Conservation (phyloP, 2,797 vertebrate species). For the Hapalemur alaotrensis region DNA sequence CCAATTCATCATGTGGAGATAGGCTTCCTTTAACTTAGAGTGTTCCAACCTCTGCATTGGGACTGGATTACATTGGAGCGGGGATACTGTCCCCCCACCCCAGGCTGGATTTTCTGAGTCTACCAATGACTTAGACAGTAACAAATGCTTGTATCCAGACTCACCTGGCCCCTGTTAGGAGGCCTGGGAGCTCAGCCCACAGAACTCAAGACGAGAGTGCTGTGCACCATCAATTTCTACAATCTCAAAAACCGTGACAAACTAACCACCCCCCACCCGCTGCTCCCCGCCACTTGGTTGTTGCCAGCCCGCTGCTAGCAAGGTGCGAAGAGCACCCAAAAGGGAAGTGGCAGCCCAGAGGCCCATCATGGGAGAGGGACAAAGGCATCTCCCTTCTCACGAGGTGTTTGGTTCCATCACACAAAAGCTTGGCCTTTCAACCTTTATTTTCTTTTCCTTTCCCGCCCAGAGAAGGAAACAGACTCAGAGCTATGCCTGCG, state of each 20-base stretch:
- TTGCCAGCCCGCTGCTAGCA: not conserved
- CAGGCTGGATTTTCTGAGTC: not conserved
- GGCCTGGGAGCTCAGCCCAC: not conserved
- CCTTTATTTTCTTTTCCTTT: not conserved
- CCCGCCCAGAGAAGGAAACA: not conserved
- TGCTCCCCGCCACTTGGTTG: not conserved
- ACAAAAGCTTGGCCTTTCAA: not conserved
- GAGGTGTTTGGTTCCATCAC: fast-evolving
- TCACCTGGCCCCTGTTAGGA: not conserved
- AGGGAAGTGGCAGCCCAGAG: fast-evolving
- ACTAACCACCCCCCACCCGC: not conserved
- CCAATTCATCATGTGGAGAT: not conserved
- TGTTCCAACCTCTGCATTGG: not conserved
- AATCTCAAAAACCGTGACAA: not conserved
- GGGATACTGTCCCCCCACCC: no score
- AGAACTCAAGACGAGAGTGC: not conserved
- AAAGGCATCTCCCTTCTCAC: not conserved
- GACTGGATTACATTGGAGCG: not conserved
- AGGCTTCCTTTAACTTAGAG: not conserved
- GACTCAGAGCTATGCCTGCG: not conserved
- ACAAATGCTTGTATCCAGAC: not conserved
- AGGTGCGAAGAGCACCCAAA: not conserved
- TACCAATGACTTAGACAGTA: not conserved
- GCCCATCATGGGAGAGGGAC: not conserved
- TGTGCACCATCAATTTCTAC: not conserved